These are phyloP conservation scores for Rousettus leschenaultii DNA, from an alignment of 2,113 vertebrate species.

Conservation along the genomic window DNA sequence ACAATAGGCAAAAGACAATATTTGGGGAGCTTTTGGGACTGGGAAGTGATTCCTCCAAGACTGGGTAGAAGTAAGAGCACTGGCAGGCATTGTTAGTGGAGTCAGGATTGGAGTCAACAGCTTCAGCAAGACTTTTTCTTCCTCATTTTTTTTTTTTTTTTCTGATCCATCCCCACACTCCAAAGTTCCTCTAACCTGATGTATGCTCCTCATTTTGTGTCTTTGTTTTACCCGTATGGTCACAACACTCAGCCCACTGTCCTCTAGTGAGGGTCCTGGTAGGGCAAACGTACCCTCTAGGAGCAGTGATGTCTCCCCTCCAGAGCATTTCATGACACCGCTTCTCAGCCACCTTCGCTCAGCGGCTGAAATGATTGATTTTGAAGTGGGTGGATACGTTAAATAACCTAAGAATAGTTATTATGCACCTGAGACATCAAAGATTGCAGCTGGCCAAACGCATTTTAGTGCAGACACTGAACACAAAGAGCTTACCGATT, in stretches of 20 bases:
- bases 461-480: neutral
- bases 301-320: neutral
- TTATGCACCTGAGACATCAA: neutral
- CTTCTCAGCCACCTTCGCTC: neutral
- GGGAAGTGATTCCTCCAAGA: neutral
- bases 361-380: neutral
- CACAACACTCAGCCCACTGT: neutral
- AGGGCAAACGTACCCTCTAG: neutral
- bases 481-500: neutral
- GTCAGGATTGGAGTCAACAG: neutral
- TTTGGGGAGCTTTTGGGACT: neutral
- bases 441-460: neutral
- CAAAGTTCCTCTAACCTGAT: neutral
- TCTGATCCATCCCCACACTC: neutral
- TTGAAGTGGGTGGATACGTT: neutral
- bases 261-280: neutral
- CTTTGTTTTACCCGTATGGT: neutral
- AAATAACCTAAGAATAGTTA: neutral
- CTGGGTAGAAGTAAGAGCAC: neutral
- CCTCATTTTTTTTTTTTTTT: neutral
- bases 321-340: neutral
- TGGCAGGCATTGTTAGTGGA: neutral
- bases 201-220: rapidly evolving
- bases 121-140: neutral
- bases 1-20: neutral